phyloP scores from a whole-genome alignment of 2,113 vertebrate genomes.

The Turnix velox region DNA sequence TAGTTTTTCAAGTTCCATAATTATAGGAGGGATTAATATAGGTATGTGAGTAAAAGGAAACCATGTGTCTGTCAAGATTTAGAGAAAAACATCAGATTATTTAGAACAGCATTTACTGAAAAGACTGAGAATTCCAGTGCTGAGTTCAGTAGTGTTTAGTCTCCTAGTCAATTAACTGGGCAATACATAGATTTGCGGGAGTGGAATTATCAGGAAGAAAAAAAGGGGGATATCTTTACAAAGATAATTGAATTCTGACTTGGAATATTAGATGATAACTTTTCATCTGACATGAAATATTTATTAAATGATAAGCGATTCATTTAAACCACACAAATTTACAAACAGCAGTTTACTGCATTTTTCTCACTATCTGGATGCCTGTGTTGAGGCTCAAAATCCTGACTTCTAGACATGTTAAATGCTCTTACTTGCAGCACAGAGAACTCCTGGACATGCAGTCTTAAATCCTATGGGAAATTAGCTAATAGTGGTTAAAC shows the following conservation, averaged over 20 bases:
- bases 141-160: background rate
- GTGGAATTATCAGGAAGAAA: background rate
- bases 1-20: background rate
- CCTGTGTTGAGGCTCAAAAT: background rate
- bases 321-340: background rate
- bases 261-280: background rate
- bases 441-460: background rate
- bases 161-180: too few species aligned
- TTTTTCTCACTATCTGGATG: background rate
- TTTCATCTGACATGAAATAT: background rate
- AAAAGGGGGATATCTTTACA: background rate
- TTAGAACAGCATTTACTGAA: background rate
- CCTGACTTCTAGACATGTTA: background rate
- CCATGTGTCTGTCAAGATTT: background rate
- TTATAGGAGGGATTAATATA: background rate
- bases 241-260: background rate
- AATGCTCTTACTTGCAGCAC: background rate
- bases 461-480: background rate
- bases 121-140: background rate
- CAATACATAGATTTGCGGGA: background rate
- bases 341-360: background rate
- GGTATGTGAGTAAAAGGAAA: background rate
- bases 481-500: background rate
- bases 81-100: background rate
- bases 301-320: background rate